Conservation (phyloP, 2,888 invertebrate genomes). For the Dioctria linearis region DNA sequence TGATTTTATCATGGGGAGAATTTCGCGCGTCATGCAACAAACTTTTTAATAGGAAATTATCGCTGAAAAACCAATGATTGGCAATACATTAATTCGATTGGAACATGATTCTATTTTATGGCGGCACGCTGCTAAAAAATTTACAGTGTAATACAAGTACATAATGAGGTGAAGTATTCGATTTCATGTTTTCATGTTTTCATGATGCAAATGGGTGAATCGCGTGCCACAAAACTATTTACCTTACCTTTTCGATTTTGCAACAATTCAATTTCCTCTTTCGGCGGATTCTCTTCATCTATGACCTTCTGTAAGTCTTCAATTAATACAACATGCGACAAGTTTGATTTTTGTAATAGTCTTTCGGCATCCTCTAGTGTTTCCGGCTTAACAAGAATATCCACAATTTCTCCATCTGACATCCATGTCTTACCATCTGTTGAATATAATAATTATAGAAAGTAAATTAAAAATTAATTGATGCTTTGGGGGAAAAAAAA, state of each 20-base stretch:
- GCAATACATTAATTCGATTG: slow-evolving; percentile 48
- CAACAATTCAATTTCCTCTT: slow-evolving; percentile 78
- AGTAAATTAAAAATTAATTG: neutral
- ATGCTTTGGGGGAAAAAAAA: no score
- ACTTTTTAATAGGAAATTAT: slow-evolving; percentile 56
- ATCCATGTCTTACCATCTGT: slow-evolving; percentile 70
- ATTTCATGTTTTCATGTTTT: neutral
- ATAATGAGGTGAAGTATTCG: slow-evolving; percentile 8
- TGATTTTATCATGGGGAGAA: slow-evolving; percentile 46
- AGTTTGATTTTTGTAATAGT: slow-evolving; percentile 76
- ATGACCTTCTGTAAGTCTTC: slow-evolving; percentile 85
- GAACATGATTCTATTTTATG: slow-evolving; percentile 53
- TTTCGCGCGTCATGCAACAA: slow-evolving; percentile 51
- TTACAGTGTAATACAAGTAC: neutral
- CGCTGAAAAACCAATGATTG: slow-evolving; percentile 36
- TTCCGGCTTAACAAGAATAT: slow-evolving; percentile 80
- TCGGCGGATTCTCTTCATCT: slow-evolving; percentile 83
- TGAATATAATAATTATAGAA: neutral
- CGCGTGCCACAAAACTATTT: neutral
- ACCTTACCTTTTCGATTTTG: slow-evolving; percentile 79
- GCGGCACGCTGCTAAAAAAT: slow-evolving; percentile 45
- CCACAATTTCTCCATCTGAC: slow-evolving; percentile 72
- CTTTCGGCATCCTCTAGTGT: slow-evolving; percentile 77
- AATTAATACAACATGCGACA: slow-evolving; percentile 81
- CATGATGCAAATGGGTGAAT: neutral